These are phyloP conservation scores for Larimichthys crocea DNA, from an alignment of 2,113 vertebrate species.

Conservation along the genomic window DNA sequence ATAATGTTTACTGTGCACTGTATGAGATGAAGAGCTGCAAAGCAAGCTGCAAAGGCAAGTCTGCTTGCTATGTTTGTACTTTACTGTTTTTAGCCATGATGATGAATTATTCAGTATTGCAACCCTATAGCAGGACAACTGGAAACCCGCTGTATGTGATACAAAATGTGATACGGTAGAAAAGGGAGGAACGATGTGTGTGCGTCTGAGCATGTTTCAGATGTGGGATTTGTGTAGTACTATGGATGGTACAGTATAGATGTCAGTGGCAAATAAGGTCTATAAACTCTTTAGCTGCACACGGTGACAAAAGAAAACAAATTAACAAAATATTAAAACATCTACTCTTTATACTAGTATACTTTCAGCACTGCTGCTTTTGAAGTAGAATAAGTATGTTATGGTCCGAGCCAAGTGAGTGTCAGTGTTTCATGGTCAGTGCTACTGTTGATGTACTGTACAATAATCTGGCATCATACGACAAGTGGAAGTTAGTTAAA, in stretches of 20 bases:
- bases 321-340: background rate
- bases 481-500: background rate
- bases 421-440: background rate
- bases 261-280: background rate
- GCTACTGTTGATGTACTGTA: background rate
- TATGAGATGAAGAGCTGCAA: constrained; percentile 8
- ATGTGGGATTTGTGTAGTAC: constrained; percentile 12
- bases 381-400: background rate
- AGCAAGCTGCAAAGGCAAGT: background rate
- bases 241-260: background rate
- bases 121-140: constrained; percentile 26
- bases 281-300: background rate
- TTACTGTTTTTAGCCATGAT: constrained; percentile 30
- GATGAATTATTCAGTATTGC: constrained; percentile 48
- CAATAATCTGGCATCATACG: background rate
- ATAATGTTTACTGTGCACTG: constrained; percentile 5
- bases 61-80: constrained; percentile 10
- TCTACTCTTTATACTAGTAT: background rate
- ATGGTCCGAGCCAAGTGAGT: background rate
- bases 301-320: background rate
- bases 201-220: background rate
- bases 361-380: no score
- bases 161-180: constrained; percentile 25
- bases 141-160: constrained; percentile 24
- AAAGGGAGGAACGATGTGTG: background rate